A percentile compares a stretch with the other conserved stretches of the same genome.
These are phyloP conservation scores for Hemiscyllium ocellatum DNA, from an alignment of 2,113 vertebrate species.

Conservation along the genomic window DNA sequence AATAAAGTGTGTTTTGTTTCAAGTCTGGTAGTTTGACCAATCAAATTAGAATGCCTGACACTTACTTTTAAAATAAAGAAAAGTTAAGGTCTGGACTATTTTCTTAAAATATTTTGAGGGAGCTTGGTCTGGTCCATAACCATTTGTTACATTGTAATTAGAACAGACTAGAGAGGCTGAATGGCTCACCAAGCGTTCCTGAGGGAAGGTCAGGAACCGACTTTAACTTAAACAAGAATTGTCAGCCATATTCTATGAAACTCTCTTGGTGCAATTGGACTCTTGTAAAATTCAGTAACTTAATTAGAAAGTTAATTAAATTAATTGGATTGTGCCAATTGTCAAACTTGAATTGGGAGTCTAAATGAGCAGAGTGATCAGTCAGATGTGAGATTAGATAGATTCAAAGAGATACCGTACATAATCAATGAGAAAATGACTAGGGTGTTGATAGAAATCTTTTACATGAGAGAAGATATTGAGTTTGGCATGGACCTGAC, in stretches of 20 bases:
- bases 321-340: neutral
- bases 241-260: neutral
- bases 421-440: neutral
- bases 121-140: too few species aligned
- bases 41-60: too few species aligned
- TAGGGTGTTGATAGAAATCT: neutral
- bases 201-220: neutral
- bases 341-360: neutral
- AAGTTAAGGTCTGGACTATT: too few species aligned
- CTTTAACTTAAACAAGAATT: neutral
- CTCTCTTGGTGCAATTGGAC: neutral
- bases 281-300: neutral
- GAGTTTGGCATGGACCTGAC: neutral
- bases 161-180: neutral
- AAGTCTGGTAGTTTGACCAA: too few species aligned
- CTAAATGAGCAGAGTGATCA: neutral
- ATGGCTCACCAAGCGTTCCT: neutral
- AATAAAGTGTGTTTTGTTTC: too few species aligned
- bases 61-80: too few species aligned
- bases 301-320: neutral
- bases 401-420: neutral
- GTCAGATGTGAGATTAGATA: neutral
- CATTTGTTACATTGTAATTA: too few species aligned
- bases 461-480: neutral
- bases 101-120: too few species aligned